These are phyloP conservation scores for Prenolepis imparis DNA, from an alignment of 2,888 invertebrate genomes.

Conservation along the genomic window DNA sequence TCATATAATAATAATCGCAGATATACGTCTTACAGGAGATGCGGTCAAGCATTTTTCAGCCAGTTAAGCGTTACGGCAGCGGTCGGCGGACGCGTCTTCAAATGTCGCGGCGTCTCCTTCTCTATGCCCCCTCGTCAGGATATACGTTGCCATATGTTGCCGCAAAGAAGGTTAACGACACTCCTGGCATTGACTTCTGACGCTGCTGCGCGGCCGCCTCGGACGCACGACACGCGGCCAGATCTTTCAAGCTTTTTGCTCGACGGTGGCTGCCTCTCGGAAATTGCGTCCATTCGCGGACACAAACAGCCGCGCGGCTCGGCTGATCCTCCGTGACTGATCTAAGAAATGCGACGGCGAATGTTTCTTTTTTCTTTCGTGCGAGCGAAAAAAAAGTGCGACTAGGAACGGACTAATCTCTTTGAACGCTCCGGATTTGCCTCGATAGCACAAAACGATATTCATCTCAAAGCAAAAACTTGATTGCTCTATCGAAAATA, in stretches of 20 bases:
- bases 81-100: constrained; percentile 19
- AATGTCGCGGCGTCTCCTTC: constrained; percentile 60
- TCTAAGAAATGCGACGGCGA: constrained; percentile 18
- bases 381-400: neutral
- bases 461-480: constrained; percentile 1
- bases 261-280: constrained; percentile 58
- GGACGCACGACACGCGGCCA: constrained; percentile 73
- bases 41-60: constrained; percentile 58
- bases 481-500: neutral
- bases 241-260: constrained; percentile 73
- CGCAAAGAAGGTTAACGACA: constrained; percentile 77
- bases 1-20: constrained; percentile 18
- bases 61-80: constrained; percentile 65
- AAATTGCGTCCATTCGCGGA: constrained; percentile 69
- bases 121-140: constrained; percentile 62
- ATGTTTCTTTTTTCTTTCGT: neutral
- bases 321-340: constrained; percentile 41
- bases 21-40: neutral
- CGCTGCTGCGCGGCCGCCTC: constrained; percentile 59
- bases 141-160: constrained; percentile 71
- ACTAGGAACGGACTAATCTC: constrained; percentile 18
- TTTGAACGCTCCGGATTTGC: neutral
- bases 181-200: constrained; percentile 77
- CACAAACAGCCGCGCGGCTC: constrained; percentile 34
- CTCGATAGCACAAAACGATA: neutral